Evolutionary conservation across 2,113 vertebrate genomes (phyloP), one percentile per base, ranked within the genome.

Genomic region (Microtus richardsoni): DNA sequence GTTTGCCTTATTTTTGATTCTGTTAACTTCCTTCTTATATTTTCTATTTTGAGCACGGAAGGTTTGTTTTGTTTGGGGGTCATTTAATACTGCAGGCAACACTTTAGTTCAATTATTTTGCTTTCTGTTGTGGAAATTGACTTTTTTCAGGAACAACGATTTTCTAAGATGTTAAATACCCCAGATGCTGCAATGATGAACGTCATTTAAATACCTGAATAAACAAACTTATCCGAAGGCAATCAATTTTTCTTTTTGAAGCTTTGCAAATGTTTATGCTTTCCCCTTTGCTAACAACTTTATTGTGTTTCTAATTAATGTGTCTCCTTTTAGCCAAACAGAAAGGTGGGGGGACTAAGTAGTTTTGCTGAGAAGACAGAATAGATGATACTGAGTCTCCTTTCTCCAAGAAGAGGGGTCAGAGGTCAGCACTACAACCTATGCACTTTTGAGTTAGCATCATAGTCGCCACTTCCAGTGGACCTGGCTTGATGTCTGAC

Each of bases 181-280:
- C 22, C 93, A 94, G 89, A 96, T 86, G 92, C 73, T 93, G 10
- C 54, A 71, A 41, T 84, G 84, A 96, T 96, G 80, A 97, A 93
- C 89, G 47, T 64, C 85, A 90, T 94, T 96, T 96, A 96, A 97
- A 77, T 96, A 97, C 88, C 92, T 92, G 92, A 97, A 91, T 91
- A 96, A 98, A 96, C 94, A 96, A 94, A 96, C 80, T 82, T 97
- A 74, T 94, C 96, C 49, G 0, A 95, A 77, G 90, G 96, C 96
- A 93, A 93, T 92, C 88, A 49, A 78, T 97, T 95, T 97, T 96
- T 97, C 94, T 95, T 95, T 91, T 47, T 71, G 66, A 96, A 92
- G 78, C 16, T 97, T 28, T 36, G 30, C 77, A 93, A 91, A 91
- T 14, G 80, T 91, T 96, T 62, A 90, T 75, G 54, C 13, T 95